Base-by-base conservation (phyloP, 2,888 invertebrate genomes). In the Chrysomela aeneicollis region DNA sequence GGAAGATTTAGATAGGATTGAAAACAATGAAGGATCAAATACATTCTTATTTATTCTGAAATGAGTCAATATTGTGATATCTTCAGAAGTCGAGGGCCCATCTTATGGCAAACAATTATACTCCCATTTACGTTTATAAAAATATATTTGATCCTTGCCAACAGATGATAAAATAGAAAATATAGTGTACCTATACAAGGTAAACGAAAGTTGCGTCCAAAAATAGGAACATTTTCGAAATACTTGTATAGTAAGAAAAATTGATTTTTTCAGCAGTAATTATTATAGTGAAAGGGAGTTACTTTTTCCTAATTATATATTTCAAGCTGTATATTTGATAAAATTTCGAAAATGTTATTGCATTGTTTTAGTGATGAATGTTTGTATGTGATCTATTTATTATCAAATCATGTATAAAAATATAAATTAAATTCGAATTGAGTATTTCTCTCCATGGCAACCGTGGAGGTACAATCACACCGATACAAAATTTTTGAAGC, bases 321-420 rank as follows among this genome's bases (percentile, higher is more conserved):
- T 62, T 57, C 53, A 52, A 37, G 66, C 66, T 66, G 62, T 61
- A 52, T 63, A 66, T 66, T 66, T 66, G 63, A 70, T 66, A 66
- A 62, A 66, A 66, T 63, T 73, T 63, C 70, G 67, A 66, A 73
- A 71, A 72, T 73, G 68, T 73, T 73, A 72, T 69, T 68, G 71
- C 71, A 67, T 73, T 71, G 67, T 72, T 68, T 70, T 72, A 73
- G 74, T 75, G 72, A 75, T 76, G 70, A 70, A 76, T 77, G 75
- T 77, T 75, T 74, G 76, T 77, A 76, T 77, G 81, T 80, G 76
- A 76, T 77, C 73, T 77, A 76, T 76, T 76, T 77, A 77, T 57
- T 57, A 73, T 73, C 72, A 71, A 75, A 74, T 69, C 73, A 75
- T 70, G 75, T 70, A 73, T 71, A 70, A 70, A 66, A 72, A 69